These are phyloP conservation scores for Papilio machaon DNA, from an alignment of 1,140 invertebrate species.

Conservation along the genomic window DNA sequence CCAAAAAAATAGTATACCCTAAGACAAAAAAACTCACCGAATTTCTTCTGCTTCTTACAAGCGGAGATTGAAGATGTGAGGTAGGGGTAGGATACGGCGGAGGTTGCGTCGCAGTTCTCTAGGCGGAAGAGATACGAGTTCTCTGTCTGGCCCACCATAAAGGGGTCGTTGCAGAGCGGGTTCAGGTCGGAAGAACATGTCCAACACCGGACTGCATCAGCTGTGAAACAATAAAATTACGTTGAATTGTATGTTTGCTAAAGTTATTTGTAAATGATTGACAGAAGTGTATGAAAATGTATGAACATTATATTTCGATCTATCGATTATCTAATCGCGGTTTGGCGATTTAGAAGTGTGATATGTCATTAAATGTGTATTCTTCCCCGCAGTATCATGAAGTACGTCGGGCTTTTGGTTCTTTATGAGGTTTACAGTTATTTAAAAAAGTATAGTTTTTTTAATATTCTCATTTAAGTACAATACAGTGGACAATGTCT, in stretches of 20 bases:
- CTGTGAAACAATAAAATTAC: slow-evolving; percentile 74
- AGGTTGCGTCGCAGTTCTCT: slow-evolving; percentile 82
- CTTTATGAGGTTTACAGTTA: neutral
- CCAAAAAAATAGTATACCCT: too few species aligned
- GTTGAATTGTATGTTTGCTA: slow-evolving; percentile 11
- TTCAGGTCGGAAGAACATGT: slow-evolving; percentile 87
- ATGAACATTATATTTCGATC: too few species aligned
- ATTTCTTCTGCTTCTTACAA: slow-evolving; percentile 80
- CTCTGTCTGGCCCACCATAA: slow-evolving; percentile 83
- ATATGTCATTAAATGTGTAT: too few species aligned
- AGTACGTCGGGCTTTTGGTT: too few species aligned
- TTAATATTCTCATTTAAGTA: neutral
- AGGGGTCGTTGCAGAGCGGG: slow-evolving; percentile 87
- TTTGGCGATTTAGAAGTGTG: too few species aligned
- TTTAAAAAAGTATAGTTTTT: neutral
- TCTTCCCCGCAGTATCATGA: too few species aligned
- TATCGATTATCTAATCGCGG: too few species aligned
- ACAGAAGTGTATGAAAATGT: too few species aligned
- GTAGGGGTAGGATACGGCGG: slow-evolving; percentile 74
- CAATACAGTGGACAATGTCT: neutral
- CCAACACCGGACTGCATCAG: slow-evolving; percentile 87
- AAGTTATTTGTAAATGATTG: too few species aligned
- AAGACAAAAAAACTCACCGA: slow-evolving; percentile 59
- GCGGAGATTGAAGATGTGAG: slow-evolving; percentile 73
- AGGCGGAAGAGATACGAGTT: slow-evolving; percentile 78